Evolutionary conservation across 2,113 vertebrate species (phyloP), one percentile per base, ranked within the genome.

Genomic region (Psilopsiagon aurifrons): DNA sequence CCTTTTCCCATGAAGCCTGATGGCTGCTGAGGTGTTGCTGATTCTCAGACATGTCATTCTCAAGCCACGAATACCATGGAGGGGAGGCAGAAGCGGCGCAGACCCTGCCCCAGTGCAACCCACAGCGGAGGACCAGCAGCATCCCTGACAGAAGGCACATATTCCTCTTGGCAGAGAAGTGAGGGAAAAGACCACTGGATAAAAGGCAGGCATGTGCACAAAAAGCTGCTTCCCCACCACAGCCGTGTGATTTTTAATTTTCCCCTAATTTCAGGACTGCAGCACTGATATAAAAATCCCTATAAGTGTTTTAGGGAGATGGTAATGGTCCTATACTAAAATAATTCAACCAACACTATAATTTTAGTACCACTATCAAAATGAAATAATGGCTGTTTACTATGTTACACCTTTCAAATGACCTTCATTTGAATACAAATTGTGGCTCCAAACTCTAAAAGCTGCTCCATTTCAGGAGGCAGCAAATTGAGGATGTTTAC

Each of bases 331-430:
- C 98, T 88, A 95, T 94, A 97, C 98, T 98, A 98, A 98, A 98
- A 98, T 98, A 98, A 98, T 98, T 98, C 98, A 98, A 98, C 98
- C 98, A 98, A 97, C 98, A 97, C 98, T 98, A 98, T 98, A 98
- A 98, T 98, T 98, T 98, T 98, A 98, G 97, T 98, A 97, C 98
- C 97, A 96, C 98, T 97, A 98, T 98, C 98, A 98, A 98, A 98
- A 98, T 98, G 98, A 98, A 98, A 98, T 98, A 98, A 98, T 97
- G 98, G 97, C 97, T 98, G 98, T 98, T 98, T 98, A 98, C 98
- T 95, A 78, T 91, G 96, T 97, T 97, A 97, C 97, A 98, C 98
- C 98, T 98, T 98, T 98, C 97, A 98, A 98, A 98, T 98, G 98
- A 98, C 98, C 98, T 98, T 98, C 98, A 98, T 98, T 97, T 98